Evolutionary conservation across 2,888 invertebrate species (phyloP).

Genomic region (Rugalucina vietnamica): DNA sequence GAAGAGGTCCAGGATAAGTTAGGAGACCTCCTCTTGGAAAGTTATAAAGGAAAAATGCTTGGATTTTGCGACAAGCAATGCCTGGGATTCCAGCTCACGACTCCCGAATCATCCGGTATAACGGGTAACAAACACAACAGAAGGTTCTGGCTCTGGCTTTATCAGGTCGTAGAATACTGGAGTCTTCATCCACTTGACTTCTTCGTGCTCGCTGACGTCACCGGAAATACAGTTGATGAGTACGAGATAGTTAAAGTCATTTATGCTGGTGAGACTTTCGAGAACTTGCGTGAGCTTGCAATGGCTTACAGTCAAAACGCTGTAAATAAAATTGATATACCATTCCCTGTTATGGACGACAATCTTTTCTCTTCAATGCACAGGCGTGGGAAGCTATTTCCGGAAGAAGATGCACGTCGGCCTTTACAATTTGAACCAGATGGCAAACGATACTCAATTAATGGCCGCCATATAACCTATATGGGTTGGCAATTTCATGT

Average conservation of each 20-base stretch:
- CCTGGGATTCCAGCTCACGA: constrained; percentile 62
- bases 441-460: constrained; percentile 76
- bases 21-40: constrained; percentile 69
- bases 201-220: constrained; percentile 70
- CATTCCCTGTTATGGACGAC: constrained; percentile 34
- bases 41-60: constrained; percentile 71
- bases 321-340: constrained; percentile 39
- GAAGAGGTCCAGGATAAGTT: constrained; percentile 48
- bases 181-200: constrained; percentile 75
- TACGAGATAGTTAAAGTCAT: constrained; percentile 65
- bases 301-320: constrained; percentile 52
- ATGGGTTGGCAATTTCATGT: constrained; percentile 79
- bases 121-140: constrained; percentile 59
- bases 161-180: constrained; percentile 66
- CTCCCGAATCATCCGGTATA: constrained; percentile 63
- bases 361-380: constrained; percentile 52
- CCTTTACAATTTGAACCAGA: constrained; percentile 73
- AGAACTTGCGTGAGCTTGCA: constrained; percentile 60
- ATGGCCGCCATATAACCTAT: constrained; percentile 73
- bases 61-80: constrained; percentile 62
- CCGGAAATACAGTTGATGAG: constrained; percentile 60
- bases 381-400: constrained; percentile 55
- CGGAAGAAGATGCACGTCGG: constrained; percentile 59
- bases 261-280: constrained; percentile 67
- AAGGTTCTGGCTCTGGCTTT: constrained; percentile 69